Conservation (phyloP, 1,140 invertebrate genomes). For the Lutraria rhynchaena region DNA sequence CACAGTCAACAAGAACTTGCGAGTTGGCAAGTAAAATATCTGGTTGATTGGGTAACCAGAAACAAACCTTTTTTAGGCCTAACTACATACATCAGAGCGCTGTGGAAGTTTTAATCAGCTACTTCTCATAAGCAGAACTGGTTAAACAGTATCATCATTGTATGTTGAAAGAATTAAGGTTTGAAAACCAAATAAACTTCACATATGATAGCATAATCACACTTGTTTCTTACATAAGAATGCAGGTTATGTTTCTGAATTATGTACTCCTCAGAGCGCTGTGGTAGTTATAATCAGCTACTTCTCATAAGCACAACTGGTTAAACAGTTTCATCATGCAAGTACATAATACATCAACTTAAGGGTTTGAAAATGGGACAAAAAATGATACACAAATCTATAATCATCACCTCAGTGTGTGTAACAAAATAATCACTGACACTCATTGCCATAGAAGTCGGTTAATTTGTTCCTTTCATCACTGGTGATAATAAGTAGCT, state of each 20-base stretch:
- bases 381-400: too few relatives aligned
- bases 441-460: conserved; percentile 46
- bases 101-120: conserved; percentile 35
- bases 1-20: too few relatives aligned
- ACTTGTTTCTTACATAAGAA: background rate
- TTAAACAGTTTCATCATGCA: conserved; percentile 25
- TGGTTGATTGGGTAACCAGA: too few relatives aligned
- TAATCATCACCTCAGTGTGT: conserved; percentile 28
- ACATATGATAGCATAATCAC: background rate
- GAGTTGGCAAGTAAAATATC: too few relatives aligned
- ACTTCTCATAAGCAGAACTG: conserved; percentile 38
- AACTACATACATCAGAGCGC: conserved; percentile 32
- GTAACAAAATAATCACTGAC: conserved; percentile 30
- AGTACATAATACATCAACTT: background rate
- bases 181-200: background rate
- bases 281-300: conserved; percentile 15
- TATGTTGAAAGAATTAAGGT: conserved; percentile 2
- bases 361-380: too few relatives aligned
- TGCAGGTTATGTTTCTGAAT: background rate
- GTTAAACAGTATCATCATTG: background rate
- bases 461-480: conserved; percentile 9
- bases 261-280: conserved; percentile 4
- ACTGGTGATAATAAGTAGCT: conserved; percentile 4
- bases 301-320: conserved; percentile 29
- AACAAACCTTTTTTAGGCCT: too few relatives aligned